Percentiles rank a stretch among this genome's conserved stretches.
Evolutionary conservation across 2,113 vertebrate genomes (phyloP).

Genomic region (Mastomys coucha): DNA sequence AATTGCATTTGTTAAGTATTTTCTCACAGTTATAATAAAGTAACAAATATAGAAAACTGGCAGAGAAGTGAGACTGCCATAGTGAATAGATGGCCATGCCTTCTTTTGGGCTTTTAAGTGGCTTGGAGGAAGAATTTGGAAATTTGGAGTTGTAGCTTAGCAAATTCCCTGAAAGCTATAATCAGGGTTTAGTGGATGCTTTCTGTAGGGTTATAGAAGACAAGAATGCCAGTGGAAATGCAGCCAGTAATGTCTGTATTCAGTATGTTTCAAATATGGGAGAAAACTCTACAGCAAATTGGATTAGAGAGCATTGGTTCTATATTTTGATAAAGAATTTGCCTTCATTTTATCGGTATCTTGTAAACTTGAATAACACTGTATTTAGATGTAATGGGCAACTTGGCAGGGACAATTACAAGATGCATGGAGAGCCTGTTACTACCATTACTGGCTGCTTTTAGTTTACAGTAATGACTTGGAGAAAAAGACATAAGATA

Average conservation of each 20-base stretch:
- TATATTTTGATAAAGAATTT: not conserved
- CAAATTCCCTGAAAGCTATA: not conserved
- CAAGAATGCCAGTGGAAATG: not conserved
- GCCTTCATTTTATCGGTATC: not conserved
- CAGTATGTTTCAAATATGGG: not conserved
- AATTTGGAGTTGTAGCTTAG: not conserved
- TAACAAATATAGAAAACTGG: not conserved
- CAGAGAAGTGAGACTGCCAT: not conserved
- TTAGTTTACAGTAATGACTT: not conserved
- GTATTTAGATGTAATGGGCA: not conserved
- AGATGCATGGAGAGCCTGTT: not conserved
- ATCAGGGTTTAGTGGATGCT: no score
- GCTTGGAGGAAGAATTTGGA: not conserved
- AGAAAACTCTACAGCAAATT: not conserved
- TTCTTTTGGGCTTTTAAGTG: not conserved
- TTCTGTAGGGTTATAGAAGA: not conserved
- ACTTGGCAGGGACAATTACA: not conserved
- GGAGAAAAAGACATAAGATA: not conserved
- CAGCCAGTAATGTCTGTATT: not conserved
- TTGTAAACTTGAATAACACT: not conserved
- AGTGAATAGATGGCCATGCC: not conserved
- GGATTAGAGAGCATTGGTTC: not conserved
- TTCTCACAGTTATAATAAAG: not conserved
- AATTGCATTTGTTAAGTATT: not conserved
- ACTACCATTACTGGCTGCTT: not conserved